Conservation (phyloP, 1,140 invertebrate genomes). For the Plutomurus gul region DNA sequence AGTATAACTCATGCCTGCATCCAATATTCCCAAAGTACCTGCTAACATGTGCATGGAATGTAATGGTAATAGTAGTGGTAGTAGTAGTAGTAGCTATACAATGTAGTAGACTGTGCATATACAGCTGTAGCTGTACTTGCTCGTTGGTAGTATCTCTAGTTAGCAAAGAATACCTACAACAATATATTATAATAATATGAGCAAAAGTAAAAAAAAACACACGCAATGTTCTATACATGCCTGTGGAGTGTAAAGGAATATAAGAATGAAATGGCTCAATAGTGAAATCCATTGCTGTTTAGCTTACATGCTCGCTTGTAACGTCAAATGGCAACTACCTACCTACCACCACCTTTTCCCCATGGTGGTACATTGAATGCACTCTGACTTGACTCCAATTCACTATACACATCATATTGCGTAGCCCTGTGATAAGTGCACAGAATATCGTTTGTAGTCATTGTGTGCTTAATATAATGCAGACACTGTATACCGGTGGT, state of each 20-base stretch:
- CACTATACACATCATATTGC: background rate
- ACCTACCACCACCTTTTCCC: background rate
- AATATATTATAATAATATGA: background rate
- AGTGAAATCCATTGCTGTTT: slow-evolving; percentile 3
- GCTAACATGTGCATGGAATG: no score
- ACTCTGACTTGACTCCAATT: background rate
- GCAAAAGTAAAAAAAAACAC: background rate
- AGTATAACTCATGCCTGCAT: no score
- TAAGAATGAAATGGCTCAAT: slow-evolving; percentile 24
- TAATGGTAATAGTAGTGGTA: no score
- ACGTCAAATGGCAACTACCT: background rate
- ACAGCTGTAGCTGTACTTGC: background rate
- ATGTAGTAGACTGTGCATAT: background rate
- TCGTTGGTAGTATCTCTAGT: background rate
- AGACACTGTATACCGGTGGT: no score
- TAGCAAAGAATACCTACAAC: background rate
- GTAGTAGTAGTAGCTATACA: no score
- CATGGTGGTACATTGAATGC: background rate
- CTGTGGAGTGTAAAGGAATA: background rate
- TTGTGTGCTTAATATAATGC: no score
- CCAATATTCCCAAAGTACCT: no score
- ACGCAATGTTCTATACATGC: background rate
- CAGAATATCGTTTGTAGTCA: no score
- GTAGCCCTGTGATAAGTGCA: background rate
- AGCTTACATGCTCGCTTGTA: no score